A percentile compares a stretch with the other conserved stretches of the same genome.
These are phyloP conservation scores for Cosmopolites sordidus DNA, from an alignment of 2,888 invertebrate species.

Conservation along the genomic window DNA sequence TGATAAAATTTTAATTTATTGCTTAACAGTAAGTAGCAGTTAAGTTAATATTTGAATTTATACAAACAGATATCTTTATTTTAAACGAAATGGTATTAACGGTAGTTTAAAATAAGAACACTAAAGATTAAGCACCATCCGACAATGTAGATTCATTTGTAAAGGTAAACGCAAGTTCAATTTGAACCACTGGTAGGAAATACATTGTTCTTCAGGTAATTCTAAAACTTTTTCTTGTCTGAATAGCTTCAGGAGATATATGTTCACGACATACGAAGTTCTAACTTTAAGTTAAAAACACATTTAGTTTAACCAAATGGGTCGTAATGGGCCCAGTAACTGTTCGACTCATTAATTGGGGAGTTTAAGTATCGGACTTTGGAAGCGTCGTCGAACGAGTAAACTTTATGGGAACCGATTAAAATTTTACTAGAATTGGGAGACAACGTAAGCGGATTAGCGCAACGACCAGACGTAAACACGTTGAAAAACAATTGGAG, in stretches of 20 bases:
- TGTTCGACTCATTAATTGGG: conserved; percentile 18
- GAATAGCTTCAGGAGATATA: conserved; percentile 10
- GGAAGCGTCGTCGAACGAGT: background rate
- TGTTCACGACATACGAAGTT: conserved; percentile 7
- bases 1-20: too few species aligned
- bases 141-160: too few species aligned
- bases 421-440: conserved; percentile 12
- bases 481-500: background rate
- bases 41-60: too few species aligned
- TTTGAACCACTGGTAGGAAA: too few species aligned
- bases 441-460: conserved; percentile 3
- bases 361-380: conserved; percentile 13
- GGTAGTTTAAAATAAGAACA: too few species aligned
- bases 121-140: too few species aligned
- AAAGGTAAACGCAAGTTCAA: too few species aligned
- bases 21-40: too few species aligned
- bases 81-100: too few species aligned
- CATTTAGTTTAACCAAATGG: conserved; percentile 16
- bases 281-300: conserved; percentile 18
- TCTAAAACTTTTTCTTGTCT: too few species aligned
- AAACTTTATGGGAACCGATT: conserved; percentile 15
- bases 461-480: background rate
- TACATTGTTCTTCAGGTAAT: too few species aligned
- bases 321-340: conserved; percentile 11
- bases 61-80: too few species aligned